Percentiles rank a stretch among this genome's conserved stretches.
Evolutionary conservation across 1,140 invertebrate species (phyloP).

Genomic region (Protaetia brevitarsis): DNA sequence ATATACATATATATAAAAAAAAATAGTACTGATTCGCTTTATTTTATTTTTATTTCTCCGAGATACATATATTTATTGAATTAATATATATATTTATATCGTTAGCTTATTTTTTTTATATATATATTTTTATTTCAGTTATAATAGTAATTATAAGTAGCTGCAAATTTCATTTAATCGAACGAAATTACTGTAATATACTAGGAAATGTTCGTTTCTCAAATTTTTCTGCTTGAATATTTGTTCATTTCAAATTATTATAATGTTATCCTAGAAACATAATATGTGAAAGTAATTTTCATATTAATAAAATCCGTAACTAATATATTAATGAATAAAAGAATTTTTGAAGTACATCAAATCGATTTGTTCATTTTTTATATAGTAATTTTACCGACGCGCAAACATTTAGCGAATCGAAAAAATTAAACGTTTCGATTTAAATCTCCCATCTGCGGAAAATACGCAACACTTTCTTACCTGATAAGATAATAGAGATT

Average conservation of each 20-base stretch:
- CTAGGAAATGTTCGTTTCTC: not conserved
- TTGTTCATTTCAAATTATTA: not conserved
- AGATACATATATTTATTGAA: slow-evolving; percentile 5
- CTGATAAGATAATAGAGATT: too few species aligned
- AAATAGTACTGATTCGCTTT: not conserved
- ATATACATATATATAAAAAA: not conserved
- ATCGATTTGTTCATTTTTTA: not conserved
- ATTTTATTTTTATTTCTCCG: not conserved
- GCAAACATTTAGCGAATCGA: too few species aligned
- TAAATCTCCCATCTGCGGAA: too few species aligned
- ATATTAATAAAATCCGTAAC: not conserved
- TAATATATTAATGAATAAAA: not conserved
- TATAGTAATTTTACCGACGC: too few species aligned
- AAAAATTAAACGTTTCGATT: too few species aligned
- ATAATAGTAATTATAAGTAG: not conserved
- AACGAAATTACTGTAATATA: not conserved
- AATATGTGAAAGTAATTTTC: not conserved
- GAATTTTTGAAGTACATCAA: not conserved
- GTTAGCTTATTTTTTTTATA: not conserved
- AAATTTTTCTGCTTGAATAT: not conserved
- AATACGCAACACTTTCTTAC: too few species aligned
- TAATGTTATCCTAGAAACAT: not conserved
- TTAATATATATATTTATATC: slow-evolving; percentile 7
- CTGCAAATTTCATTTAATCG: not conserved
- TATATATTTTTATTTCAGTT: not conserved